phyloP scores from a whole-genome alignment of 2,888 invertebrate species.

The Boloria euphrosyne region DNA sequence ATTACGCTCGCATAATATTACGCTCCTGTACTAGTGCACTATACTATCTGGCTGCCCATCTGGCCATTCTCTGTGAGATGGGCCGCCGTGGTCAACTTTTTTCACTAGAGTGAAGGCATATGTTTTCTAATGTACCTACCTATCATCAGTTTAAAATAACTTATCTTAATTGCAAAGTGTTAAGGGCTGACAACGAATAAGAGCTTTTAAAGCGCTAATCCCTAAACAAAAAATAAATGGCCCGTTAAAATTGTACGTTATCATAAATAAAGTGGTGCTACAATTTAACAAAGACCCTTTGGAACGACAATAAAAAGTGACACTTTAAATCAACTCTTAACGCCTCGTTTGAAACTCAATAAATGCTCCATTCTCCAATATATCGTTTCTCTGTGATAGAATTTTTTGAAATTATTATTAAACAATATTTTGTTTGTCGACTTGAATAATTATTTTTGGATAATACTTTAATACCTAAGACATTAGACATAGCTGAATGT shows the following conservation, averaged over 20 bases:
- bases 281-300: conserved; percentile 55
- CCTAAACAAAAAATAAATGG: conserved; percentile 61
- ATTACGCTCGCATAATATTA: no score
- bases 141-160: no score
- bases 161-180: not conserved
- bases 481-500: no score
- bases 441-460: no score
- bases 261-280: conserved; percentile 64
- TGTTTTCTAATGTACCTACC: no score
- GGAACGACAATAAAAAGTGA: conserved; percentile 40
- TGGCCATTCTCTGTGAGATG: no score
- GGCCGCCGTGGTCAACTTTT: no score
- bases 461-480: no score
- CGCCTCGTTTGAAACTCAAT: conserved; percentile 29
- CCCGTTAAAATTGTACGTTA: conserved; percentile 65
- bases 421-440: not conserved
- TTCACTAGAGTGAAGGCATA: no score
- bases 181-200: not conserved
- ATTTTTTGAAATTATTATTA: not conserved
- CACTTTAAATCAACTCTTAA: conserved; percentile 31
- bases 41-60: no score
- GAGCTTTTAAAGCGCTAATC: conserved; percentile 44
- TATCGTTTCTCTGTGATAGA: conserved; percentile 8
- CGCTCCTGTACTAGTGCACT: no score
- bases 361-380: conserved; percentile 31